phyloP scores from a whole-genome alignment of 2,113 vertebrate genomes.

The Gasterosteus nipponicus region DNA sequence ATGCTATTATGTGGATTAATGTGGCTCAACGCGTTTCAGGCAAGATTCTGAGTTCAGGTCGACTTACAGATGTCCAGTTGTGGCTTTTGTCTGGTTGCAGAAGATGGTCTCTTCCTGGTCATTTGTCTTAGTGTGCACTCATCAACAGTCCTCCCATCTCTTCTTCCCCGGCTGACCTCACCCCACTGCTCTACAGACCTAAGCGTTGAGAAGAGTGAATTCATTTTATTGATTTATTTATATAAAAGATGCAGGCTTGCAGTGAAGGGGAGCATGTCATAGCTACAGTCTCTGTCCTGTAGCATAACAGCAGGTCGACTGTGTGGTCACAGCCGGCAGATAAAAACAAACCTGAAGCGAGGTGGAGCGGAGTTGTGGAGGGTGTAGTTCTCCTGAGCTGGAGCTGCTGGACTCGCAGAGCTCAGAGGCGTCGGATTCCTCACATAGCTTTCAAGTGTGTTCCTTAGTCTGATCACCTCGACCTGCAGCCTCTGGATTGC shows the following conservation, averaged over 20 bases:
- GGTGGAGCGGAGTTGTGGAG: slow-evolving; percentile 32
- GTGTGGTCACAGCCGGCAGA: not conserved
- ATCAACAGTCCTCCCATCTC: slow-evolving; percentile 7
- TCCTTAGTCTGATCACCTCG: slow-evolving; percentile 82
- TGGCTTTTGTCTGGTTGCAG: slow-evolving; percentile 55
- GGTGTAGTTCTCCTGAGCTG: not conserved
- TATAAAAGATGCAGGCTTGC: too few relatives aligned
- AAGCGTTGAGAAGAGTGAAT: not conserved
- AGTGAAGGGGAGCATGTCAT: too few relatives aligned
- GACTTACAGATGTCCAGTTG: slow-evolving; percentile 75
- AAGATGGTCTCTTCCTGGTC: slow-evolving; percentile 57
- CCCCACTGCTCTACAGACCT: slow-evolving; percentile 33
- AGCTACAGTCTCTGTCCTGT: not conserved
- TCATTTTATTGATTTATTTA: too few relatives aligned
- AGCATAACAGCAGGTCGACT: too few relatives aligned
- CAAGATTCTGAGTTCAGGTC: not conserved
- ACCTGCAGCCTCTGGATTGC: slow-evolving; percentile 83
- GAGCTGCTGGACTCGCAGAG: slow-evolving; percentile 24
- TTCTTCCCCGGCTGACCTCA: slow-evolving; percentile 4
- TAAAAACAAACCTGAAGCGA: slow-evolving; percentile 63
- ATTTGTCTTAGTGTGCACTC: not conserved
- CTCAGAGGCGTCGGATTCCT: slow-evolving; percentile 13
- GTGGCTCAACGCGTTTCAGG: not conserved
- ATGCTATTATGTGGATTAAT: not conserved
- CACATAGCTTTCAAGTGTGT: slow-evolving; percentile 80